These are phyloP conservation scores for Allolobophora icterica DNA, from an alignment of 2,888 invertebrate genomes.

Conservation along the genomic window DNA sequence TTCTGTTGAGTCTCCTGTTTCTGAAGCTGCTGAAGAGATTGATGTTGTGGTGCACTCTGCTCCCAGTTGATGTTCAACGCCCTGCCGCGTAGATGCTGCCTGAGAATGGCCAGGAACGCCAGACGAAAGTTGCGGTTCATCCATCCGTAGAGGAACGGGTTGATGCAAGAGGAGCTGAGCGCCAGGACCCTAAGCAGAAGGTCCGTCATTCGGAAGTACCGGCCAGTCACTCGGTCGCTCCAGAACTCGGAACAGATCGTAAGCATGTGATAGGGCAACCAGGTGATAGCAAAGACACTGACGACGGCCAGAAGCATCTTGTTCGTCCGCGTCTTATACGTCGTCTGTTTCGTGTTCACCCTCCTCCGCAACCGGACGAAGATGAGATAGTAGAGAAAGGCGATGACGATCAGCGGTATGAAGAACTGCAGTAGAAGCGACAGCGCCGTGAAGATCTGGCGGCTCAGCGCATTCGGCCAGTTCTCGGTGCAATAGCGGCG, in stretches of 20 bases:
- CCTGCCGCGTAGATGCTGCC: neutral
- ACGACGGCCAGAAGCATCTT: conserved; percentile 62
- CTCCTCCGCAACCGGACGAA: conserved; percentile 53
- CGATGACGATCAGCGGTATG: conserved; percentile 58
- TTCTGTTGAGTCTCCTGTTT: neutral
- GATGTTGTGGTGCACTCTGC: neutral
- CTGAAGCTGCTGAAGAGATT: neutral
- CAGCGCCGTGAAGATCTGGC: conserved; percentile 55
- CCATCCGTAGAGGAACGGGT: conserved; percentile 64
- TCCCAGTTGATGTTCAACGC: neutral
- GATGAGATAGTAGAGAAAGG: conserved; percentile 57
- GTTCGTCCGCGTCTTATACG: conserved; percentile 54
- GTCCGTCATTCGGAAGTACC: conserved; percentile 53
- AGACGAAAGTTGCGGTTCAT: conserved; percentile 60
- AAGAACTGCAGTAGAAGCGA: conserved; percentile 59
- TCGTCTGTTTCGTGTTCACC: neutral
- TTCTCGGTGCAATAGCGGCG: conserved; percentile 55
- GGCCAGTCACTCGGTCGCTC: neutral
- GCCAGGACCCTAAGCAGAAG: conserved; percentile 60
- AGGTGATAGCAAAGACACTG: conserved; percentile 59
- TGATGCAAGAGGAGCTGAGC: conserved; percentile 63
- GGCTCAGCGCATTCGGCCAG: conserved; percentile 53
- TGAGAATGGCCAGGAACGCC: neutral
- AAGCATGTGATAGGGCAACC: conserved; percentile 62
- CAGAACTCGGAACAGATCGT: conserved; percentile 55